Evolutionary conservation across 2,113 vertebrate genomes (phyloP), one percentile per base, ranked within the genome.

Genomic region (Trichechus manatus): DNA sequence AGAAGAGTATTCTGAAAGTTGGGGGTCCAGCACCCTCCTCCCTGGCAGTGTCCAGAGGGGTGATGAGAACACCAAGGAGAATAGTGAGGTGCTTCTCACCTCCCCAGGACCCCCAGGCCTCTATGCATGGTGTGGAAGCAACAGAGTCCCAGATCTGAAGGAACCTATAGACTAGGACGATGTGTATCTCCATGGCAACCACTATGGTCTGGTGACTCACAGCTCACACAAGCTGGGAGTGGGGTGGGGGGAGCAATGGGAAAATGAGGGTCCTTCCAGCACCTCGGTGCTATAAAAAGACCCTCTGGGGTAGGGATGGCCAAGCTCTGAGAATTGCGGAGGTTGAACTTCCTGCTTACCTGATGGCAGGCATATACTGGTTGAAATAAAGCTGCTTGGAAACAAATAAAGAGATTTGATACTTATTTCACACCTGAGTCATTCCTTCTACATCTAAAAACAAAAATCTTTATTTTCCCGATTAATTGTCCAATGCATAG

Each of bases 151-250:
- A 94, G 80, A 77, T 77, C 33, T 74, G 83, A 85, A 93, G 84
- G 75, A 70, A 96, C 90, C 70, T 66, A 87, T 36, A 92, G 95
- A 89, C 66, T 80, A 84, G 72, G 87, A 95, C 0, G 88, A 72
- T 70, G 36, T 93, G 79, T n/a, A 78, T 98, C 90, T 97, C 97
- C 92, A 97, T 97, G 96, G 96, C 77, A 97, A 98, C 97, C 87
- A 63, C 50, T 4, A 29, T 87, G 94, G 72, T 85, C 96, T 97
- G 84, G 91, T 90, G 93, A 96, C 72, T 93, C 95, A 92, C 29
- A 74, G 77, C 89, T 84, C 3, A 0, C 47, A n/a, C 19, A 5
- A 50, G 92, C 93, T 78, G 77, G 75, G 50, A 84, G 80, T 59
- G 44, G 83, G 80, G 68, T 79, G 9, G 19, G 75, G 66, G 75